Evolutionary conservation across 2,888 invertebrate species (phyloP), one percentile per base, ranked within the genome.

Genomic region (Brachypterus glaber): DNA sequence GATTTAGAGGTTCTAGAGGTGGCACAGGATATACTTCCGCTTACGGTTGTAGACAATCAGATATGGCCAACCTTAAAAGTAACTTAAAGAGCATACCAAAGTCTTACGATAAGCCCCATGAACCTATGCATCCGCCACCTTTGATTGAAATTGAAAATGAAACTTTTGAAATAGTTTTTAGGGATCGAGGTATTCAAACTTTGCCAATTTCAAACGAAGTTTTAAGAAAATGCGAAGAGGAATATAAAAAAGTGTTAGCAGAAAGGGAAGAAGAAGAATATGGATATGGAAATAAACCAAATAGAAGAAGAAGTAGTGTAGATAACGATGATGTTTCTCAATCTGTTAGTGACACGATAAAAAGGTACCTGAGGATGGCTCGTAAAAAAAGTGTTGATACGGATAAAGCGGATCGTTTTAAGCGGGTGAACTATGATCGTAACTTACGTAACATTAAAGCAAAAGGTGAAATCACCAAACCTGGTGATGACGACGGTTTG

Each of bases 311-410:
- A 51, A 83, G 83, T 51, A 84, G 85, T 58, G 80, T 86, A 9
- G 86, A 86, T 56, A 81, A 86, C 59, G 86, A 86, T 54, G 87
- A 87, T 55, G 79, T 87, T 1, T 86, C 86, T 0, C 87, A 87
- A 44, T 88, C 87, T 1, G 88, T 89, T 16, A 83, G 86, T 57
- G 86, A 88, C 56, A 88, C 86, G 0, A 86, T 89, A 43, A 88
- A 88, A 62, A 71, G 88, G 7, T 89, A 89, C 61, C 64, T 89
- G 33, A 71, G 85, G 39, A 89, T 89, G 88, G 88, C 87, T 4
- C 72, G 89, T 21, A 89, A 89, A 59, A 89, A 89, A 57, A 86
- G 85, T 54, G 78, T 82, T 7, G 87, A 88, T 60, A 77, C 80
- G 2, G 83, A 84, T 48, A 84, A 84, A 58, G 77, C 74, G 2